A percentile compares a stretch with the other conserved stretches of the same genome.
These are phyloP conservation scores for Petrocephalus microphthalmus DNA, from an alignment of 2,113 vertebrate genomes.

Conservation along the genomic window DNA sequence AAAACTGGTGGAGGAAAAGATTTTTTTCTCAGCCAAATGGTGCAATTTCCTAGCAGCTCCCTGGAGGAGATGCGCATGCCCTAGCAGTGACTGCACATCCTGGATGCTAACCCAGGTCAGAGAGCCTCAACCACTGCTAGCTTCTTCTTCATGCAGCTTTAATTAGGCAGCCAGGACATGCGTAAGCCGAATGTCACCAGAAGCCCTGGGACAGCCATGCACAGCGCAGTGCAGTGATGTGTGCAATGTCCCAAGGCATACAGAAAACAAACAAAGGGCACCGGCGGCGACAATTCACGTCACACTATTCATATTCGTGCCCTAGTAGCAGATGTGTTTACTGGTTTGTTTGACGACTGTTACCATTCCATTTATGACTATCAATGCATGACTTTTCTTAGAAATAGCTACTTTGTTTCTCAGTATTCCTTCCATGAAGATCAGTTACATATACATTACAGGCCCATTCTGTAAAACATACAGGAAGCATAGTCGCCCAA, in stretches of 20 bases:
- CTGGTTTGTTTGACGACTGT: not conserved
- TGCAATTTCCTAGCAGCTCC: not conserved
- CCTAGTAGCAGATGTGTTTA: not conserved
- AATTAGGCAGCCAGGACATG: conserved; percentile 1
- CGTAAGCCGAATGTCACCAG: conserved; percentile 5
- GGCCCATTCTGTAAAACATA: not conserved
- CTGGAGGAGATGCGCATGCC: not conserved
- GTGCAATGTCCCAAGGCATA: not conserved
- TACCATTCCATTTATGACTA: not conserved
- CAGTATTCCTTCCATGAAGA: not conserved
- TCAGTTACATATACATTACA: not conserved
- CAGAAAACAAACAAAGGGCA: not conserved
- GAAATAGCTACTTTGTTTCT: not conserved
- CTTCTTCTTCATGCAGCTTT: conserved; percentile 14
- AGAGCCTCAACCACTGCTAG: not conserved
- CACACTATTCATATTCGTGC: not conserved
- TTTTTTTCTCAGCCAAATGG: not conserved
- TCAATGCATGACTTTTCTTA: not conserved
- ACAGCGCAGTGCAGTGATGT: not conserved
- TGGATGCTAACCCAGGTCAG: not conserved
- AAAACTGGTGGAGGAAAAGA: not conserved
- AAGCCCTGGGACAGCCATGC: not conserved
- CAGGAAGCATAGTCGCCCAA: not conserved
- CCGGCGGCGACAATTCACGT: not conserved
- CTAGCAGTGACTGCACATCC: not conserved